Evolutionary conservation across 2,797 vertebrate genomes (phyloP), one percentile per base, ranked within the genome.

Genomic region (Notolepis coatsorum): DNA sequence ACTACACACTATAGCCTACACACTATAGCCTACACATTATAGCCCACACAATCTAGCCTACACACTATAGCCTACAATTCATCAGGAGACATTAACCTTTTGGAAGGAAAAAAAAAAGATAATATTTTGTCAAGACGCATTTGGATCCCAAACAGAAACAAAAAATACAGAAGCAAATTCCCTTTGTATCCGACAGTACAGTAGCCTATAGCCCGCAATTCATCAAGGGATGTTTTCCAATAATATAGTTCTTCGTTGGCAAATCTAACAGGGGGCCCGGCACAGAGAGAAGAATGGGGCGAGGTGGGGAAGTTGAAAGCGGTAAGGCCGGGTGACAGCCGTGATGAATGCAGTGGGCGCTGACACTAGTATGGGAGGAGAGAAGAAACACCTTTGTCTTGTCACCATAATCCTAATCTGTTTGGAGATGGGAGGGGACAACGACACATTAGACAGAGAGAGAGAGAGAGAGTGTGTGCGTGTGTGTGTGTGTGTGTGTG

Each of bases 321-420:
- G 56, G 71, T 81, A 72, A 85, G 77, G 83, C 60, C 61, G 58
- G 47, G 73, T 81, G 84, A 85, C 81, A 81, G 73, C 33, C 73
- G 5, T 89, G 89, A 90, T 85, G 51, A 86, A 90, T 89, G 81
- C 75, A 68, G 77, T 69, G 58, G 68, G 64, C 74, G n/a, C 79
- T 87, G 89, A 91, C 88, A 85, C 42, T 27, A 60, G 77, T 65
- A 68, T 43, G 65, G 71, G 75, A 75, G 35, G 74, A 89, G 68
- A 89, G 87, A 90, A 90, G 89, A 89, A 68, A 71, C 63, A 84
- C 72, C 86, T 91, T 80, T 85, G 88, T 92, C 91, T 91, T 92
- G 84, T 93, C 88, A 90, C 81, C 89, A 90, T 17, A 63, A 92
- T 93, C 84, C 81, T 83, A 88, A 89, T 91, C 89, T 88, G 79